phyloP scores from a whole-genome alignment of 2,797 vertebrate genomes.

The Martes flavigula region DNA sequence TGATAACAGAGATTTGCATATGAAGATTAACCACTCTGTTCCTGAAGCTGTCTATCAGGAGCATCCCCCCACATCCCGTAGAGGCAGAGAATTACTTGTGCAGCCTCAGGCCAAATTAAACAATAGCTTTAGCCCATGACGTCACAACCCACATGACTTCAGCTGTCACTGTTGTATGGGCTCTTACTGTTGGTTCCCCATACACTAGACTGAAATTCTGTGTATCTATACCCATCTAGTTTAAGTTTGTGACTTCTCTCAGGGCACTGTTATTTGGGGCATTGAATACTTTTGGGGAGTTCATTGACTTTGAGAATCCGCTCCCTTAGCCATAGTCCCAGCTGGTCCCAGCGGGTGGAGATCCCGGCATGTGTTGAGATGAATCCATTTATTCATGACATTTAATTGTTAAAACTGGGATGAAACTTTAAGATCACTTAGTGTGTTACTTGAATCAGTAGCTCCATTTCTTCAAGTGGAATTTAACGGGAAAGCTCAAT shows the following conservation, averaged over 20 bases:
- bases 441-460: not conserved
- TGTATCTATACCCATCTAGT: not conserved
- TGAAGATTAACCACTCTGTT: not conserved
- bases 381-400: not conserved
- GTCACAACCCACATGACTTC: fast-evolving
- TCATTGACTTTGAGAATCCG: not conserved
- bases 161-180: not conserved
- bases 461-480: not conserved
- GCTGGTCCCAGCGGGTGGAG: not conserved
- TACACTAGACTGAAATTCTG: not conserved
- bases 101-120: not conserved
- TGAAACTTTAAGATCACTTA: not conserved
- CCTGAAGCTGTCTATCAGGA: not conserved
- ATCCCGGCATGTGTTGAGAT: not conserved
- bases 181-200: not conserved
- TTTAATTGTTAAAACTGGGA: not conserved
- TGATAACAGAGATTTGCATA: not conserved
- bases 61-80: not conserved
- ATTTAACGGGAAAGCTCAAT: not conserved
- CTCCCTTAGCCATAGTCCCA: not conserved
- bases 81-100: not conserved
- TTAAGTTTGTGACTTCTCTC: not conserved
- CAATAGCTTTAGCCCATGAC: not conserved
- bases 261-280: not conserved
- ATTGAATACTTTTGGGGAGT: not conserved